Evolutionary conservation across 2,888 invertebrate species (phyloP).

Genomic region (Drosophila borealis): DNA sequence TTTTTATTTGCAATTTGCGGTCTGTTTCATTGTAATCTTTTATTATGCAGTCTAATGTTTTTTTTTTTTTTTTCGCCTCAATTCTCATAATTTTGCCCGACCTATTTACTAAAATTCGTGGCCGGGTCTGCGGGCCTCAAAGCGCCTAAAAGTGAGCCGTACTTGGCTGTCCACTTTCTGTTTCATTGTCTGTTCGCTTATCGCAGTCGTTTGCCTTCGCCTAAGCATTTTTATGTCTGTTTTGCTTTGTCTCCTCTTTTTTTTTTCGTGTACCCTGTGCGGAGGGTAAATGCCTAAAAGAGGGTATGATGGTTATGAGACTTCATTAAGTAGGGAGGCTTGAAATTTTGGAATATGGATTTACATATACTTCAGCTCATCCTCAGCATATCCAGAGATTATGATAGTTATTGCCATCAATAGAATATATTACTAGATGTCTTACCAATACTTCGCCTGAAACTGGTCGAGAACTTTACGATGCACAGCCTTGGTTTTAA

Average conservation of each 20-base stretch:
- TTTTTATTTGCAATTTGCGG: conserved; percentile 64
- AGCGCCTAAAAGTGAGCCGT: conserved; percentile 60
- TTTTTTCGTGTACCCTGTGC: conserved; percentile 4
- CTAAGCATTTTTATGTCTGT: conserved; percentile 70
- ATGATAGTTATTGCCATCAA: no score
- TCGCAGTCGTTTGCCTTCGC: conserved; percentile 52
- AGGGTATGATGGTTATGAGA: not conserved
- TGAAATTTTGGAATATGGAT: no score
- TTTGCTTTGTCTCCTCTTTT: conserved; percentile 52
- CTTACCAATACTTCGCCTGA: no score
- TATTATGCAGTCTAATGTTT: conserved; percentile 63
- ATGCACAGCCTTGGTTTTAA: no score
- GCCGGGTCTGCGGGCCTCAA: not conserved
- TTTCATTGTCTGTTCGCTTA: conserved; percentile 57
- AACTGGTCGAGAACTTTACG: no score
- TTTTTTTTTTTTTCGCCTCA: conserved; percentile 57
- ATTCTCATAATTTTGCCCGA: conserved; percentile 55
- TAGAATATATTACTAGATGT: no score
- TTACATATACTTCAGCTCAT: no score
- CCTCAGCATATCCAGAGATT: no score
- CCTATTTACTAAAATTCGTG: conserved; percentile 29
- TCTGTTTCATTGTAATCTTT: conserved; percentile 72
- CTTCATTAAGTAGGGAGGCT: no score
- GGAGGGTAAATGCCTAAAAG: not conserved
- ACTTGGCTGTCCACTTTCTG: conserved; percentile 58